Evolutionary conservation across 53 echinoderm and acorn worm genomes (phyloP).

Genomic region (Henricia sp.): DNA sequence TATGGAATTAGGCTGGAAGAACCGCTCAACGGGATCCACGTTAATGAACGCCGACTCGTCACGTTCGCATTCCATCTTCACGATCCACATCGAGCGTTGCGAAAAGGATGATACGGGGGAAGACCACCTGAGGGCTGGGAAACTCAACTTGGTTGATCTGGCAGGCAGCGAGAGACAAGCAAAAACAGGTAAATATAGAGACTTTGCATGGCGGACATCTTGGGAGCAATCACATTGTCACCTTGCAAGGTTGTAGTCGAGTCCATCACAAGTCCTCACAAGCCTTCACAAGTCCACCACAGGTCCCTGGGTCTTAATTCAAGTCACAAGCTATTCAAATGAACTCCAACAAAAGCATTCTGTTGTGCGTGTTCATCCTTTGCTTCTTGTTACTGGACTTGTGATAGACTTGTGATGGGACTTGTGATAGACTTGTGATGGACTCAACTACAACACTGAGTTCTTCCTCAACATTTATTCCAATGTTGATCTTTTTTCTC

Average conservation of each 20-base stretch:
- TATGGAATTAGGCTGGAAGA: conserved; percentile 97
- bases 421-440: no score
- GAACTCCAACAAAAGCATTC: no score
- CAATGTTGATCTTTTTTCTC: background rate
- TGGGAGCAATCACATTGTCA: no score
- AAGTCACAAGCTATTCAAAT: no score
- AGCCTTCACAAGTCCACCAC: no score
- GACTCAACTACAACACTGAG: background rate
- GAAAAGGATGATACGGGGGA: conserved; percentile 83
- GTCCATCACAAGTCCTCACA: no score
- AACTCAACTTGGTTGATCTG: conserved; percentile 97
- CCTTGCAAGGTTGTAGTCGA: no score
- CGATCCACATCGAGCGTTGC: conserved; percentile 99
- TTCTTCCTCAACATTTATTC: background rate
- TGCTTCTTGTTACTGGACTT: no score
- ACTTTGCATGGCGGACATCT: no score
- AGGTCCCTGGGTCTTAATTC: no score
- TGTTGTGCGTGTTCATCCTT: no score
- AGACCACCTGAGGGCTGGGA: conserved; percentile 90
- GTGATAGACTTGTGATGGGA: no score
- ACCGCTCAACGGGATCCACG: conserved; percentile 89
- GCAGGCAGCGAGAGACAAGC: conserved; percentile 97
- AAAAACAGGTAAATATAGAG: conserved; percentile 82
- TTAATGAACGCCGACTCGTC: conserved; percentile 99
- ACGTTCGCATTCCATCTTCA: conserved; percentile 98